Percentiles rank a stretch among this genome's conserved stretches.
Conservation (phyloP, 2,113 vertebrate genomes). For the Amphilophus citrinellus region DNA sequence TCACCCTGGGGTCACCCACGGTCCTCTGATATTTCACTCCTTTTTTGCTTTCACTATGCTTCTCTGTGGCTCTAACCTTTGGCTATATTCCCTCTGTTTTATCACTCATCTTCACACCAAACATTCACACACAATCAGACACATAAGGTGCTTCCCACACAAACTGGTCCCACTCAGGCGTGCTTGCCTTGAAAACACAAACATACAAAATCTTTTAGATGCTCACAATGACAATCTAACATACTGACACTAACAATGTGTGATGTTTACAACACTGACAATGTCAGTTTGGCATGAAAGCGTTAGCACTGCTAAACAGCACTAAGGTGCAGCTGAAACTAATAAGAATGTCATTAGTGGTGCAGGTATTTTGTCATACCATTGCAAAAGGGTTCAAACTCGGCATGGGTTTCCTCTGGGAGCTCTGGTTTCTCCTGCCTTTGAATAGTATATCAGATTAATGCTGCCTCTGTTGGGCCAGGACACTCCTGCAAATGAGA, state of each 20-base stretch:
- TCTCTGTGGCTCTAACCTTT: conserved; percentile 4
- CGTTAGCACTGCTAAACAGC: background rate
- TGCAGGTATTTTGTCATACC: background rate
- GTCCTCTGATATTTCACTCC: conserved; percentile 42
- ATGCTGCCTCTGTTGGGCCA: too few species aligned
- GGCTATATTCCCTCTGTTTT: conserved; percentile 34
- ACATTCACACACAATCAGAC: conserved; percentile 21
- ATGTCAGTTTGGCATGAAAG: background rate
- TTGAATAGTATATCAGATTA: too few species aligned
- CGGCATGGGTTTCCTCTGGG: too few species aligned
- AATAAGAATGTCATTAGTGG: background rate
- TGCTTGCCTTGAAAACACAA: conserved; percentile 9
- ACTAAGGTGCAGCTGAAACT: background rate
- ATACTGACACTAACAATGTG: background rate
- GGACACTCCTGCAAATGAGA: too few species aligned
- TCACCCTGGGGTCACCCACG: conserved; percentile 51
- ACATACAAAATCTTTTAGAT: background rate
- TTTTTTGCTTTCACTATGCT: conserved; percentile 25
- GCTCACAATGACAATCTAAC: background rate
- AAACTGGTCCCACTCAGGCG: conserved; percentile 8
- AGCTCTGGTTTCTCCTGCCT: too few species aligned
- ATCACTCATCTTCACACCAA: conserved; percentile 28
- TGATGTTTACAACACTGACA: background rate
- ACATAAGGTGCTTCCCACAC: conserved; percentile 47
- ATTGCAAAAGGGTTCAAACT: too few species aligned